Evolutionary conservation across 2,113 vertebrate species (phyloP), one percentile per base, ranked within the genome.

Genomic region (Chelonoidis abingdonii): DNA sequence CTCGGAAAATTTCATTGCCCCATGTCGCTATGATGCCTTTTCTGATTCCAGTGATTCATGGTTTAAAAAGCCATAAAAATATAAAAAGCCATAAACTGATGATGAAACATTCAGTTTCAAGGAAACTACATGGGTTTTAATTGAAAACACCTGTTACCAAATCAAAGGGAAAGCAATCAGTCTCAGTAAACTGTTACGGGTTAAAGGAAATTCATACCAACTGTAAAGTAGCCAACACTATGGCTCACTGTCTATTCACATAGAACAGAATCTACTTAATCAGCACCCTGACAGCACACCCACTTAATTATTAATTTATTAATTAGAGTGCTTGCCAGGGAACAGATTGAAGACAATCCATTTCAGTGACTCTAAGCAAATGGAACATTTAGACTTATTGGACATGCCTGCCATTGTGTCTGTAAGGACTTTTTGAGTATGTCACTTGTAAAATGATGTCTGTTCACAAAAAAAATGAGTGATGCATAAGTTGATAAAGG

Each of bases 271-370:
- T 88, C 93, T 94, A 95, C 25, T 93, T 54, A 35, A 78, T 92
- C 91, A 80, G 11, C 84, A 88, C 44, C 56, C 83, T 93, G 94
- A 95, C 96, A 80, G 10, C 22, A 69, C 10, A 76, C 2, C 1
- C 6, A 91, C 72, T 95, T 93, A 95, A 94, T 97, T 85, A 87
- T 95, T 95, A 29, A 94, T 94, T 92, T 87, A 92, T 93, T 95
- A 95, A 94, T 95, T 96, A 95, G 75, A 92, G 65, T 52, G 89
- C 83, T 54, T 89, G 29, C 41, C 86, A 89, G 94, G 11, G 38
- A 94, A 94, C 0, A 10, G 5, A 90, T 94, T 93, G 95, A 29
- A 86, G 54, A 80, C 41, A 95, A 95, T 81, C 69, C 21, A 54
- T 89, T 96, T 91, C 94, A 85, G 38, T 93, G 44, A 22, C 53